phyloP scores from a whole-genome alignment of 2,797 vertebrate species.

The Adrianichthys oophorus region DNA sequence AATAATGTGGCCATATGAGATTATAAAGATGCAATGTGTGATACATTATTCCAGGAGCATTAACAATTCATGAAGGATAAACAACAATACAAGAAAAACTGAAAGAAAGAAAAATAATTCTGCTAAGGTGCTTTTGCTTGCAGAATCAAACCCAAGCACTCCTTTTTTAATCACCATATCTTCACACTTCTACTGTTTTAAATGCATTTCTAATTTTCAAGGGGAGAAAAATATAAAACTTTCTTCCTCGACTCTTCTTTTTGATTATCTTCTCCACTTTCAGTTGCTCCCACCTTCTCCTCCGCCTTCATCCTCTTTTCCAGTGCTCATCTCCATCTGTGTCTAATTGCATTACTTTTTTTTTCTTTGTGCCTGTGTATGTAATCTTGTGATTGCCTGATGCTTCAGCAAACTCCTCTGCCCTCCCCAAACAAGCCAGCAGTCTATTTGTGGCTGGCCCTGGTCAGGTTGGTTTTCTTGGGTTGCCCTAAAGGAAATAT shows the following conservation, averaged over 20 bases:
- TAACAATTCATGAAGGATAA: conserved; percentile 76
- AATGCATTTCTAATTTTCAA: conserved; percentile 72
- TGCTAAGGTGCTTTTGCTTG: conserved; percentile 56
- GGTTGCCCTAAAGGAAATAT: conserved; percentile 84
- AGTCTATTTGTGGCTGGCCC: conserved; percentile 74
- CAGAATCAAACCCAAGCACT: conserved; percentile 57
- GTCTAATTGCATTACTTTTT: conserved; percentile 78
- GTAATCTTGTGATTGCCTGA: conserved; percentile 69
- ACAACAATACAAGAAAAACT: conserved; percentile 30
- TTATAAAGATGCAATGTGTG: conserved; percentile 65
- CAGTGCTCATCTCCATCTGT: conserved; percentile 59
- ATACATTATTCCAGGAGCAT: conserved; percentile 71
- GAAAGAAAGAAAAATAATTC: conserved; percentile 54
- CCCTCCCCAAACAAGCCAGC: conserved; percentile 33
- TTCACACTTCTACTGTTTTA: conserved; percentile 64
- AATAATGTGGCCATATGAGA: conserved; percentile 65
- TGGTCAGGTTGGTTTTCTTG: conserved; percentile 75
- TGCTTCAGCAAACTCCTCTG: conserved; percentile 39
- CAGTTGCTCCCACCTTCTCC: conserved; percentile 25
- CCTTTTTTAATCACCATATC: conserved; percentile 69
- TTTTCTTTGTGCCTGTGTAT: conserved; percentile 30
- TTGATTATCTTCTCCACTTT: conserved; percentile 47
- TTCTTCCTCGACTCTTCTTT: conserved; percentile 45
- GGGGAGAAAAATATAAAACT: conserved; percentile 47
- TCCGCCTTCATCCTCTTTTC: conserved; percentile 35